Conservation (phyloP, 30 jellyfish, hydroid and myxozoan genomes). For the Rhopilema esculentum region DNA sequence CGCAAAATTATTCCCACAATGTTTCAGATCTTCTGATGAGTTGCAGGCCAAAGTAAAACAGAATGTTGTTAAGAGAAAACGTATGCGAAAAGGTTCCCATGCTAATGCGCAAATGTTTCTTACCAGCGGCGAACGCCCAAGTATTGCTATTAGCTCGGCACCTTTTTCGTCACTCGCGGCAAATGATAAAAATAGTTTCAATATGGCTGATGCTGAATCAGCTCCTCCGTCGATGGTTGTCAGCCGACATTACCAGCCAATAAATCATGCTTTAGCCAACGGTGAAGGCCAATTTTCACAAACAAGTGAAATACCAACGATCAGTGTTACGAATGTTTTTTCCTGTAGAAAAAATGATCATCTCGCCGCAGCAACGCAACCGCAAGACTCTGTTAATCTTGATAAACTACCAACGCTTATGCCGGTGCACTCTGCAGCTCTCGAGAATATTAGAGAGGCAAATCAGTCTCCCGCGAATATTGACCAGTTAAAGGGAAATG, state of each 20-base stretch:
- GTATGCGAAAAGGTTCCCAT: conserved; percentile 1
- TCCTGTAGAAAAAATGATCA: conserved; percentile 11
- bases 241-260: neutral
- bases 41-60: neutral
- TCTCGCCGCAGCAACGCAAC: neutral
- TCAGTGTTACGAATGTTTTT: conserved; percentile 24
- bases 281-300: neutral
- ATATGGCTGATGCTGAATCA: neutral
- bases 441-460: neutral
- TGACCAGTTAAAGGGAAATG: neutral
- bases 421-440: neutral
- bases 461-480: neutral
- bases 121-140: neutral
- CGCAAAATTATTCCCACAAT: conserved; percentile 56
- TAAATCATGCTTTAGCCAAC: neutral
- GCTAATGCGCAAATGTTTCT: neutral
- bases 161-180: neutral
- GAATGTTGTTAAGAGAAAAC: conserved; percentile 22
- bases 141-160: neutral
- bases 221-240: conserved; percentile 17
- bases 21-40: conserved; percentile 22
- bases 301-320: conserved; percentile 19
- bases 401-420: neutral
- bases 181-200: neutral
- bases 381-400: neutral